These are phyloP conservation scores for Acrocyrtus sp. DNA, from an alignment of 2,888 invertebrate genomes.

Conservation along the genomic window DNA sequence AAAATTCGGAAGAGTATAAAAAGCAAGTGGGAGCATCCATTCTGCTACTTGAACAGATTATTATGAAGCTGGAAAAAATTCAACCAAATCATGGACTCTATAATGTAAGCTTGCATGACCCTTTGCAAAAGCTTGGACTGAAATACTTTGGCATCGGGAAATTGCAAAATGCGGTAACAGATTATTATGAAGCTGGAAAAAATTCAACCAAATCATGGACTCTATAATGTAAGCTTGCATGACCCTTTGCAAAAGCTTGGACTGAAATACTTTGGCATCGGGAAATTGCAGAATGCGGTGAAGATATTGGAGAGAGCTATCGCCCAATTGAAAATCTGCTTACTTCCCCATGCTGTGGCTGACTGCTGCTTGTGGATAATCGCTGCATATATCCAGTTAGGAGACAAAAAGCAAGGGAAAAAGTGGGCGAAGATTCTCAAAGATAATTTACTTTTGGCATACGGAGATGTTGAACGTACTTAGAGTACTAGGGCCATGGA, in stretches of 20 bases:
- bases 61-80: constrained; percentile 38
- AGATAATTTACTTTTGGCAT: constrained; percentile 40
- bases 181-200: constrained; percentile 44
- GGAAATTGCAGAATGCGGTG: constrained; percentile 41
- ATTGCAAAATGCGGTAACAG: too few species aligned
- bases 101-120: constrained; percentile 36
- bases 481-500: constrained; percentile 39
- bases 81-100: constrained; percentile 43
- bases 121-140: constrained; percentile 43
- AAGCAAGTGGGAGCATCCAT: constrained; percentile 37
- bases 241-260: constrained; percentile 47
- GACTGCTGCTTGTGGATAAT: constrained; percentile 44
- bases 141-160: too few species aligned
- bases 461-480: constrained; percentile 37
- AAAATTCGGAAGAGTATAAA: constrained; percentile 2
- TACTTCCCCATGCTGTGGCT: constrained; percentile 43
- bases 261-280: constrained; percentile 49
- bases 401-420: constrained; percentile 35
- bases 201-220: constrained; percentile 43
- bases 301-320: constrained; percentile 38
- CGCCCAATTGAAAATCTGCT: constrained; percentile 22
- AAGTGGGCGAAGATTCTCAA: constrained; percentile 39
- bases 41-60: constrained; percentile 36
- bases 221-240: constrained; percentile 27
- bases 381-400: constrained; percentile 38